phyloP scores from a whole-genome alignment of 2,113 vertebrate species.

The Scophthalmus maximus region DNA sequence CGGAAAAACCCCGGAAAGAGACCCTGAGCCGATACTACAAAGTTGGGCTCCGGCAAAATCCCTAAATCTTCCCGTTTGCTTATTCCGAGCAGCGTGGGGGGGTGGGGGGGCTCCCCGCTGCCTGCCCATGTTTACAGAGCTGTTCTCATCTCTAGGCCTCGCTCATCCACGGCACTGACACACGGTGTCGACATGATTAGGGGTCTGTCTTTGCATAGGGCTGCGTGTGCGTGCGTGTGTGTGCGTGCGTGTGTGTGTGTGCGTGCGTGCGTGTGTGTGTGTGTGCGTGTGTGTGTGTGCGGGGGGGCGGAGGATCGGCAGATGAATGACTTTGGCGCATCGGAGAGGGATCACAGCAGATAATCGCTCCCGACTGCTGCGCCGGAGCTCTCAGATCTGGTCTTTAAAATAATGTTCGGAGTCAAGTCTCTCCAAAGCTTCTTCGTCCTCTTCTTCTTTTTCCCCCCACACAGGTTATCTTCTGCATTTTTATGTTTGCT shows the following conservation, averaged over 20 bases:
- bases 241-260: not conserved
- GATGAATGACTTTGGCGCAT: slow-evolving; percentile 83
- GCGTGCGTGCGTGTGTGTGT: slow-evolving; percentile 49
- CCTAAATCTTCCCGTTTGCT: slow-evolving; percentile 81
- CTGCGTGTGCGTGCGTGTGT: slow-evolving; percentile 46
- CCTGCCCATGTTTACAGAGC: slow-evolving; percentile 80
- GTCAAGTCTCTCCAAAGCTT: slow-evolving; percentile 78
- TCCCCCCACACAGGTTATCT: slow-evolving; percentile 75
- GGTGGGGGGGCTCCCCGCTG: slow-evolving; percentile 67
- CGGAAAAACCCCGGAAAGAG: slow-evolving; percentile 61
- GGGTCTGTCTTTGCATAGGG: slow-evolving; percentile 73
- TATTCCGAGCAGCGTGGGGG: slow-evolving; percentile 64
- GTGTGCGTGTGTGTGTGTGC: not conserved
- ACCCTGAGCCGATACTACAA: slow-evolving; percentile 74
- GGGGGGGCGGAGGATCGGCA: slow-evolving; percentile 70
- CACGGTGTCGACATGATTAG: slow-evolving; percentile 78
- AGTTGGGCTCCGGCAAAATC: slow-evolving; percentile 78
- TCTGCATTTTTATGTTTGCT: slow-evolving; percentile 83
- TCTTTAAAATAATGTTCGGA: slow-evolving; percentile 85
- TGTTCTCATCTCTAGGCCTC: slow-evolving; percentile 77
- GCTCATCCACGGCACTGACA: slow-evolving; percentile 79
- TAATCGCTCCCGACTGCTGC: slow-evolving; percentile 80
- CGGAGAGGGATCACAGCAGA: slow-evolving; percentile 80
- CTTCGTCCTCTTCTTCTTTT: not conserved
- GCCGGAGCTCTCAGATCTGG: slow-evolving; percentile 77